Evolutionary conservation across 2,888 invertebrate genomes (phyloP).

Genomic region (Periphyllus acericola): DNA sequence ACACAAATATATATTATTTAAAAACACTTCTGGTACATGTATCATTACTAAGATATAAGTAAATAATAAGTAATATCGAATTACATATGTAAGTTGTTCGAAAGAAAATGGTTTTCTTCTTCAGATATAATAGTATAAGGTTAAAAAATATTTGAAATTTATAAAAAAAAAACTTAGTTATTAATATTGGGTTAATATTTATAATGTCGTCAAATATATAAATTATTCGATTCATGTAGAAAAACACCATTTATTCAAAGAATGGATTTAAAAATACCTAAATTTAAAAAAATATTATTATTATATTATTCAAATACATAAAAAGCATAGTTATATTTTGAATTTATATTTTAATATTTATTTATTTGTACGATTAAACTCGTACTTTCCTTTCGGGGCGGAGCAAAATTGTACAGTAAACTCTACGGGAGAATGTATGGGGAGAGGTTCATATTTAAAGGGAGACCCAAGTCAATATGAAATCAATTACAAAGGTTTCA

Average conservation of each 20-base stretch:
- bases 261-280: background rate
- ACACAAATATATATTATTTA: too few relatives aligned
- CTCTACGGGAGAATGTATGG: conserved; percentile 30
- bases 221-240: too few relatives aligned
- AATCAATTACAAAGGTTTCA: conserved; percentile 34
- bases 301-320: background rate
- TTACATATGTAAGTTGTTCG: too few relatives aligned
- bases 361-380: background rate
- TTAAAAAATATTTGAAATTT: too few relatives aligned
- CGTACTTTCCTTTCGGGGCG: conserved; percentile 55
- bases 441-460: conserved; percentile 59
- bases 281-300: background rate
- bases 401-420: conserved; percentile 35
- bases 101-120: too few relatives aligned
- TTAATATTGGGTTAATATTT: too few relatives aligned
- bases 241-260: background rate
- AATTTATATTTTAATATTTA: conserved; percentile 28
- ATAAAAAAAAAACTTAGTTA: too few relatives aligned
- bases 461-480: conserved; percentile 28
- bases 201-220: too few relatives aligned
- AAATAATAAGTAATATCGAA: too few relatives aligned
- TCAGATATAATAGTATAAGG: too few relatives aligned
- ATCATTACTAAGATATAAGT: too few relatives aligned
- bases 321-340: conserved; percentile 2
- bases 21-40: too few relatives aligned